phyloP scores from a whole-genome alignment of 2,113 vertebrate genomes.

The Hydropotes inermis region DNA sequence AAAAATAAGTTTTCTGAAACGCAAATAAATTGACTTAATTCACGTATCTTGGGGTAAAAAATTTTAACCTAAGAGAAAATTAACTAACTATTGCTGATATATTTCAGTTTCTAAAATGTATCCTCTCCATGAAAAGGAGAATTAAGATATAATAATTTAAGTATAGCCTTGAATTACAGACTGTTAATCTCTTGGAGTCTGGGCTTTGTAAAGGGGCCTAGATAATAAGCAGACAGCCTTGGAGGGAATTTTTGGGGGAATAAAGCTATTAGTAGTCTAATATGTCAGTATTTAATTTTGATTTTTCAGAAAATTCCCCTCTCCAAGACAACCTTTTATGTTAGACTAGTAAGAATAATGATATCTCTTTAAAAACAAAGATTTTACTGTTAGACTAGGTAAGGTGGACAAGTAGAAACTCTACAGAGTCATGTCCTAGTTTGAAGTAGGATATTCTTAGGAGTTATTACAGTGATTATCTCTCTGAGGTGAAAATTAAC shows the following conservation, averaged over 20 bases:
- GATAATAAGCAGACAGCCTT: background rate
- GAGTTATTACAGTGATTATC: background rate
- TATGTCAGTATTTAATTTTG: slow-evolving; percentile 6
- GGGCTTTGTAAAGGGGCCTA: background rate
- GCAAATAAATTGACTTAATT: slow-evolving; percentile 35
- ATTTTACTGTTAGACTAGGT: background rate
- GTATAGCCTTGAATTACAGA: background rate
- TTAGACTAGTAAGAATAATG: background rate
- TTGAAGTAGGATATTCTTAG: background rate
- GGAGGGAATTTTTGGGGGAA: background rate
- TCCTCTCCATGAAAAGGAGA: background rate
- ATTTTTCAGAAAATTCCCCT: slow-evolving; percentile 4
- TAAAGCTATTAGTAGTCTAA: background rate
- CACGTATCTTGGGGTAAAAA: background rate
- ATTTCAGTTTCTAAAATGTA: slow-evolving; percentile 32
- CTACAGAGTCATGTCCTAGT: background rate
- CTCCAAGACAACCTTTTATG: background rate
- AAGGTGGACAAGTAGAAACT: background rate
- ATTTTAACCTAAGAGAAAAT: background rate
- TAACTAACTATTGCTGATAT: background rate
- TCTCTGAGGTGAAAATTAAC: slow-evolving; percentile 20
- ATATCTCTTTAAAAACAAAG: background rate
- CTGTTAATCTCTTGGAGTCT: background rate
- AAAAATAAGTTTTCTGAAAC: slow-evolving; percentile 43
- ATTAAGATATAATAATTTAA: background rate